Base-by-base conservation (phyloP, 2,113 vertebrate species). In the Erinaceus europaeus region DNA sequence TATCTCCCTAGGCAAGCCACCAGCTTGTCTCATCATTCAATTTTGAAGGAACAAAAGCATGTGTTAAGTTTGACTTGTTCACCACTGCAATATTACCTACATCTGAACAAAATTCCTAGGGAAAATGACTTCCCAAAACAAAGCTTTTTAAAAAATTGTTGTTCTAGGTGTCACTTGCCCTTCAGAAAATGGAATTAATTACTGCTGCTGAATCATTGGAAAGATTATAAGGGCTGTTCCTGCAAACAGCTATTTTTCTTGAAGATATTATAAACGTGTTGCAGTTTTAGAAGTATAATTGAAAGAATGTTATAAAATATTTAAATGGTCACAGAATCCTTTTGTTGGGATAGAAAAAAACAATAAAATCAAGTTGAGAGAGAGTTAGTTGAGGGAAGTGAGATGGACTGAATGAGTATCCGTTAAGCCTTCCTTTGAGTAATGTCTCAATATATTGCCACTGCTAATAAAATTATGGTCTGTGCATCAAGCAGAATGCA, bases 381-480 rank as follows among this genome's bases (percentile, higher is more conserved):
- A 61, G n/a, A 6, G 53, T 29, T 8, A 23, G 1, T 46, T 34
- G 11, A 36, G 13, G 44, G 9, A 14, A 9, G 2, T 57, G 4
- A 21, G 32, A 23, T 3, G 17, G 21, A 61, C 23, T 93, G 76
- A 88, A 84, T 96, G 90, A 92, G 87, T 88, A 27, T 89, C 6
- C 32, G 91, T 86, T 92, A 95, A 85, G 77, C 92, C 92, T 92
- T 92, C 61, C 59, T 95, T 95, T 96, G 94, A 96, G 94, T 85
- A 86, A 87, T 25, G 0, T 94, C 91, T 95, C 93, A 92, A 84
- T n/a, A 90, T 84, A 53, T 90, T 96, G 67, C 91, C 88, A 90
- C 93, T 97, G 83, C 96, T 97, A 96, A 96, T 96, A 96, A 96
- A 96, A 97, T 94, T 96, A 94, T 91, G 68, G 55, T 68, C 92